Evolutionary conservation across 2,797 vertebrate species (phyloP).

Genomic region (Pseudochirops corinnae): DNA sequence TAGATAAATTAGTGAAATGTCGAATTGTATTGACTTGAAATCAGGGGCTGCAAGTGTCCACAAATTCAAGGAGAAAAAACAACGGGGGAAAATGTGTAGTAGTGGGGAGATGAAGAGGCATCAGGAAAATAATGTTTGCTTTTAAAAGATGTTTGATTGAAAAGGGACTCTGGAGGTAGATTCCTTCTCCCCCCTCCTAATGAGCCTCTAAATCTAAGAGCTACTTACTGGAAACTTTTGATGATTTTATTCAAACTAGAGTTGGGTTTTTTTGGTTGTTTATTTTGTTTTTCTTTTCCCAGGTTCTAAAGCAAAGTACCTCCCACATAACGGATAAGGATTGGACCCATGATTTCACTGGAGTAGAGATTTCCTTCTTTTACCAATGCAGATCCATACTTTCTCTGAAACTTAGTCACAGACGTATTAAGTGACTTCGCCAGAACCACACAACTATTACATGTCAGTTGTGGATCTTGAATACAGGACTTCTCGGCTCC

Average conservation of each 20-base stretch:
- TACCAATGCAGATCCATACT: not conserved
- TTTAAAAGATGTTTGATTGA: not conserved
- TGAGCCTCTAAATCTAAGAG: not conserved
- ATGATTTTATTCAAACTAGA: not conserved
- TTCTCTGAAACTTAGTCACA: not conserved
- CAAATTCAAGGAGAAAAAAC: not conserved
- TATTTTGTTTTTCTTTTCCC: not conserved
- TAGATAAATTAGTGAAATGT: not conserved
- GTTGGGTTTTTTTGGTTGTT: not conserved
- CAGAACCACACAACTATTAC: not conserved
- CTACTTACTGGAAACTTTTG: not conserved
- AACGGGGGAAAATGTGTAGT: not conserved
- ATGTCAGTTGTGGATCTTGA: not conserved
- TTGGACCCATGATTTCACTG: not conserved
- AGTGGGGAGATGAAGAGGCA: not conserved
- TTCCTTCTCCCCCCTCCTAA: no score
- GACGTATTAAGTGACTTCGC: not conserved
- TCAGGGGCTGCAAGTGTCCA: not conserved
- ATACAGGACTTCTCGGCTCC: not conserved
- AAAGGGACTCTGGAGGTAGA: not conserved
- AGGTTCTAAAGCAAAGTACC: not conserved
- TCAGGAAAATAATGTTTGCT: not conserved
- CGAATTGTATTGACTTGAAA: not conserved
- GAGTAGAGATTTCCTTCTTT: not conserved
- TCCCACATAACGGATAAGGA: not conserved